phyloP scores from a whole-genome alignment of 1,140 invertebrate genomes.

The Orchesella cincta region DNA sequence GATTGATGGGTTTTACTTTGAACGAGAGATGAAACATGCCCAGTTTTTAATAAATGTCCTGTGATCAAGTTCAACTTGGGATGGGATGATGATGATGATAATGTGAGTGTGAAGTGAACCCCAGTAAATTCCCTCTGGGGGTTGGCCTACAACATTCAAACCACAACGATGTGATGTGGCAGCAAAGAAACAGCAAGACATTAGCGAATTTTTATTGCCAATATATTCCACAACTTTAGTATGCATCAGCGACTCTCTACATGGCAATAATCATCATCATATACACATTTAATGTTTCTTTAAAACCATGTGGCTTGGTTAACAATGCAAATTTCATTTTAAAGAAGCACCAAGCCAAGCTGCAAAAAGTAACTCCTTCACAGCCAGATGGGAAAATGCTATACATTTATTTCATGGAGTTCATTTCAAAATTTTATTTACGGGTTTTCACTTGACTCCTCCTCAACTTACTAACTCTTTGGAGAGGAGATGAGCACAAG shows the following conservation, averaged over 20 bases:
- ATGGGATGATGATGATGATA: no score
- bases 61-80: no score
- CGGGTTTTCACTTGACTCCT: neutral
- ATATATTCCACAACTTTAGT: slow-evolving; percentile 16
- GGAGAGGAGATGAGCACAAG: neutral
- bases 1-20: no score
- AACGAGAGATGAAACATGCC: no score
- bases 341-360: neutral
- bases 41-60: no score
- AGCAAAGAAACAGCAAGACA: neutral
- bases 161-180: neutral
- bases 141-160: neutral
- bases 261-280: slow-evolving; percentile 20
- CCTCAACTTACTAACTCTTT: slow-evolving; percentile 1
- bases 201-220: slow-evolving; percentile 19
- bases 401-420: neutral
- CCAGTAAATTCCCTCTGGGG: neutral
- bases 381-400: neutral
- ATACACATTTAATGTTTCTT: neutral
- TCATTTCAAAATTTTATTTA: no score
- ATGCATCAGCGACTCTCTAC: slow-evolving; percentile 9
- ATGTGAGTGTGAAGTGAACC: no score
- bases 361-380: neutral
- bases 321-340: neutral
- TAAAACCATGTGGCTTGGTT: no score